Evolutionary conservation across 2,888 invertebrate species (phyloP).

Genomic region (Matsumyia berberina): DNA sequence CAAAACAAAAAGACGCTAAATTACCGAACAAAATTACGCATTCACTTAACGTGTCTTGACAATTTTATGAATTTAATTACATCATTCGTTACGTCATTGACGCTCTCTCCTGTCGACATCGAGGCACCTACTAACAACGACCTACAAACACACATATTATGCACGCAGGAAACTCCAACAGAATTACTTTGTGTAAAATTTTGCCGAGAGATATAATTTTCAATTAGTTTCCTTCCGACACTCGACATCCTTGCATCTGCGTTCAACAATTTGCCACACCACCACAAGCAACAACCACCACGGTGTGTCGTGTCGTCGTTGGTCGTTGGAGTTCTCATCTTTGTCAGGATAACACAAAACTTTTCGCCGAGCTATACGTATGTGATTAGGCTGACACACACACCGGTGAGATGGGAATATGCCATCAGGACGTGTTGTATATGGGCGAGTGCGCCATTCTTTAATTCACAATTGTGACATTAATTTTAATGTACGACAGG

Average conservation of each 20-base stretch:
- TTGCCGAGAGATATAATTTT: conserved; percentile 63
- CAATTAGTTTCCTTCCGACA: conserved; percentile 72
- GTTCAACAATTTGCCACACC: conserved; percentile 50
- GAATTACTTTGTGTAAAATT: conserved; percentile 59
- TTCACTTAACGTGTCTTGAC: conserved; percentile 57
- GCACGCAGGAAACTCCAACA: conserved; percentile 40
- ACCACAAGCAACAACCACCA: too few species aligned
- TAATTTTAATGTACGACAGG: conserved; percentile 48
- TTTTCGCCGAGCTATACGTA: conserved; percentile 32
- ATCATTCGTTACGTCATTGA: conserved; percentile 50
- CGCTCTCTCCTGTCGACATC: not conserved
- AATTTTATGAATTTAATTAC: conserved; percentile 69
- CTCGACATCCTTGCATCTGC: conserved; percentile 42
- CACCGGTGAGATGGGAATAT: conserved; percentile 9
- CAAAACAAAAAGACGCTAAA: conserved; percentile 2
- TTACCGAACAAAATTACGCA: conserved; percentile 33
- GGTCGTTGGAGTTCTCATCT: conserved; percentile 14
- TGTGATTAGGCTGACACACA: conserved; percentile 25
- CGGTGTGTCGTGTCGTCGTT: not conserved
- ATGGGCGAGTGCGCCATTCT: conserved; percentile 21
- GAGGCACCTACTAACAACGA: conserved; percentile 2
- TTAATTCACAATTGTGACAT: conserved; percentile 58
- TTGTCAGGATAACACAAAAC: conserved; percentile 31
- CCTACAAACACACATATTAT: not conserved
- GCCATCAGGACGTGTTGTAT: conserved; percentile 2